Base-by-base conservation (phyloP, 1,140 invertebrate genomes). In the Monochamus saltuarius region DNA sequence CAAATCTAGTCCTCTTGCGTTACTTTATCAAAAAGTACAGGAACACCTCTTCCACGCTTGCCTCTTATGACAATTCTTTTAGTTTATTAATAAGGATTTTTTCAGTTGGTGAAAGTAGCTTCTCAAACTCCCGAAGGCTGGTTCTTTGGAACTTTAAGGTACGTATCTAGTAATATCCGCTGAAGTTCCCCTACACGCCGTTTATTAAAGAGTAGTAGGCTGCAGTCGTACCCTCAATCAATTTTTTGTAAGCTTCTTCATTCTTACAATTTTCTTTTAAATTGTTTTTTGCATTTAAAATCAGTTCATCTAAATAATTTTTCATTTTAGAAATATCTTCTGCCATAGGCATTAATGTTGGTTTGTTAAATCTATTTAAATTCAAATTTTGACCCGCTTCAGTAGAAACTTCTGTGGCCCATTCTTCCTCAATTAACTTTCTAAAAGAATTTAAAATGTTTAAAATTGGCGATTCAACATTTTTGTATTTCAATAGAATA, bases 391-490 rank as follows among this genome's bases (percentile, higher is more conserved):
- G 64, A 34, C n/a, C 59, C 7, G 69, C 62, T 49, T 69, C 65
- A 42, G 22, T 72, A 14, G 73, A 75, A n/a, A 75, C 59, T 62
- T 73, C 67, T 65, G 47, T 70, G 52, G 62, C 67, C 73, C 69
- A 76, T 56, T 72, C 65, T 59, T 61, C 61, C 38, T 70, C 58
- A 11, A 76, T 64, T 17, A 71, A 13, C 45, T 71, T 65, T 38
- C 73, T 74, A 42, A 69, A 34, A 43, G 64, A 65, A 63, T 65
- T 67, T 22, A 74, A 58, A 39, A 13, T 13, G 11, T 56, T 45
- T 17, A 46, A 35, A 11, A n/a, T 46, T 13, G 8, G 11, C 16
- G 34, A 35, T 7, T 40, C 10, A 8, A 50, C n/a, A 39, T 71
- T 62, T 38, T 65, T 75, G 57, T 4, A 34, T 47, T 64, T 73